A percentile compares a stretch with the other conserved stretches of the same genome.
phyloP scores from a whole-genome alignment of 2,797 vertebrate genomes.

The Lates japonicus region DNA sequence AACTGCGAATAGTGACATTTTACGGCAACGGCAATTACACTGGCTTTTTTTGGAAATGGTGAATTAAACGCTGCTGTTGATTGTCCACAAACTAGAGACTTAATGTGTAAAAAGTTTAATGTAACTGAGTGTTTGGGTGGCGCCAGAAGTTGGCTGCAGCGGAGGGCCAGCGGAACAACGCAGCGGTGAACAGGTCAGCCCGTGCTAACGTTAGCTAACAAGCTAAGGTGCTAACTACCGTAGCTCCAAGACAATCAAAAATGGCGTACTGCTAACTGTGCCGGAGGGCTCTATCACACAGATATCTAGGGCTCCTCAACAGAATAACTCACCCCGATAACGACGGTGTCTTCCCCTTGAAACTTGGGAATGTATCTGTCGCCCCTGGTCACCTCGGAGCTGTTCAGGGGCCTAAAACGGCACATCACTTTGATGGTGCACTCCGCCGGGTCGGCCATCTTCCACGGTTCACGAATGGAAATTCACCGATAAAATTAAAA shows the following conservation, averaged over 20 bases:
- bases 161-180: slow-evolving; percentile 42
- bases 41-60: not conserved
- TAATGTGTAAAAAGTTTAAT: fast-evolving
- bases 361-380: slow-evolving; percentile 95
- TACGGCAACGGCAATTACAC: not conserved
- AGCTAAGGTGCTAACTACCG: slow-evolving; percentile 72
- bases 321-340: slow-evolving; percentile 90
- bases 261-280: slow-evolving; percentile 68
- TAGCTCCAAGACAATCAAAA: slow-evolving; percentile 72
- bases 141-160: slow-evolving; percentile 10
- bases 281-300: not conserved
- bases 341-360: slow-evolving; percentile 92
- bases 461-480: slow-evolving; percentile 80
- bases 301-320: not conserved
- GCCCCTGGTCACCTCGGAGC: slow-evolving; percentile 92
- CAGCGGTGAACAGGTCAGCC: slow-evolving; percentile 65
- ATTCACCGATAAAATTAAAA: slow-evolving; percentile 66
- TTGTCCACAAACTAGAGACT: fast-evolving
- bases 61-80: fast-evolving
- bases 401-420: slow-evolving; percentile 97
- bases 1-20: slow-evolving; percentile 41
- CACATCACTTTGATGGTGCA: slow-evolving; percentile 99
- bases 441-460: slow-evolving; percentile 99
- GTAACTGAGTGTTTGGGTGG: not conserved
- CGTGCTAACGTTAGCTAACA: slow-evolving; percentile 61